phyloP scores from a whole-genome alignment of 2,797 vertebrate genomes.

The Pantherophis alleghaniensis region DNA sequence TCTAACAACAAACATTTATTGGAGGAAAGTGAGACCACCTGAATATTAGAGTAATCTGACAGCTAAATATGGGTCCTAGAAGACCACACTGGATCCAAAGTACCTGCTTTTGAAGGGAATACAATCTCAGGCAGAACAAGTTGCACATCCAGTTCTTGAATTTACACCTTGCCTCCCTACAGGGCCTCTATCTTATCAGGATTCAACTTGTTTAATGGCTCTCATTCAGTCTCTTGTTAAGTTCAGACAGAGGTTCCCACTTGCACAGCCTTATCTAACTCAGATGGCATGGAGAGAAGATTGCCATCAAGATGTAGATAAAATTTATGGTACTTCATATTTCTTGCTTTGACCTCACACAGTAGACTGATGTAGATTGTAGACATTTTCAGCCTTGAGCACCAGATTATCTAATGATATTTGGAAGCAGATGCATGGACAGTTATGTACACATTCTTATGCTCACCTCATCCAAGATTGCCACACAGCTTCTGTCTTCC shows the following conservation, averaged over 20 bases:
- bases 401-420: background rate
- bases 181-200: background rate
- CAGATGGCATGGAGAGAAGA: background rate
- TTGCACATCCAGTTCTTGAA: background rate
- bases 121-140: background rate
- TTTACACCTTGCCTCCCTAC: background rate
- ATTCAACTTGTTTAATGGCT: background rate
- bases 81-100: background rate
- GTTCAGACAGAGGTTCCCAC: background rate
- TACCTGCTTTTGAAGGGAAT: background rate
- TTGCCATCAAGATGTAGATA: background rate
- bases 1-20: background rate
- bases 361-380: background rate
- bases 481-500: background rate
- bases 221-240: background rate
- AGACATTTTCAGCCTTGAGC: background rate
- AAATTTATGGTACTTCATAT: background rate
- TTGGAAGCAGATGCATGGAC: background rate
- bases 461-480: background rate
- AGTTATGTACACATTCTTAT: background rate
- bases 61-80: background rate
- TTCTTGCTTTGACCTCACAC: background rate
- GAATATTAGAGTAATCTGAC: conserved; percentile 26
- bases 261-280: background rate
- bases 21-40: background rate